These are phyloP conservation scores for Craniophora ligustri DNA, from an alignment of 2,888 invertebrate species.

Conservation along the genomic window DNA sequence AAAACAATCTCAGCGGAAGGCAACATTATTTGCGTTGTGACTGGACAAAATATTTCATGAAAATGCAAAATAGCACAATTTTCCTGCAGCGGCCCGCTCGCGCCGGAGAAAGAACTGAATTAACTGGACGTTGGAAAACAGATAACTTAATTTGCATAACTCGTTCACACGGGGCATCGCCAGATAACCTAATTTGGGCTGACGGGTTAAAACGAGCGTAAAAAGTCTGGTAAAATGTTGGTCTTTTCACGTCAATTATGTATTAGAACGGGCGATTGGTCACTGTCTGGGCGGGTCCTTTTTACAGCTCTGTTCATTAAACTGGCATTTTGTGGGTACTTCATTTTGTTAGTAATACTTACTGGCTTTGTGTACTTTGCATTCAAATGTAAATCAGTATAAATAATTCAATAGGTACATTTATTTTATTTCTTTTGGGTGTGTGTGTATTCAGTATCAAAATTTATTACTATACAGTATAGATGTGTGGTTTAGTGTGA, in stretches of 20 bases:
- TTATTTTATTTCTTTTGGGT: conserved; percentile 9
- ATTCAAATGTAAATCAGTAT: conserved; percentile 6
- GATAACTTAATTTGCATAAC: conserved; percentile 86
- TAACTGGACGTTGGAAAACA: conserved; percentile 84
- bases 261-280: conserved; percentile 34
- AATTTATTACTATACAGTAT: too few relatives aligned
- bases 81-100: conserved; percentile 56
- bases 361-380: conserved; percentile 9
- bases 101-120: conserved; percentile 80
- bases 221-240: conserved; percentile 55
- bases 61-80: conserved; percentile 85
- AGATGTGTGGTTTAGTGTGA: too few relatives aligned
- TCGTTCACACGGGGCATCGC: conserved; percentile 78
- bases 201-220: conserved; percentile 73
- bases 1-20: conserved; percentile 38
- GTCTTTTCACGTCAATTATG: conserved; percentile 46
- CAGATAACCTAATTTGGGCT: conserved; percentile 78
- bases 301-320: conserved; percentile 12
- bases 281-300: conserved; percentile 4
- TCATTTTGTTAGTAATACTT: conserved; percentile 12
- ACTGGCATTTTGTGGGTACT: conserved; percentile 9
- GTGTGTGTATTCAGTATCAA: neutral
- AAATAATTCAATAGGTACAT: too few relatives aligned
- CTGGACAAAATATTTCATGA: conserved; percentile 78
- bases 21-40: conserved; percentile 51